These are phyloP conservation scores for Loxodonta africana DNA, from an alignment of 2,113 vertebrate genomes.

Conservation along the genomic window DNA sequence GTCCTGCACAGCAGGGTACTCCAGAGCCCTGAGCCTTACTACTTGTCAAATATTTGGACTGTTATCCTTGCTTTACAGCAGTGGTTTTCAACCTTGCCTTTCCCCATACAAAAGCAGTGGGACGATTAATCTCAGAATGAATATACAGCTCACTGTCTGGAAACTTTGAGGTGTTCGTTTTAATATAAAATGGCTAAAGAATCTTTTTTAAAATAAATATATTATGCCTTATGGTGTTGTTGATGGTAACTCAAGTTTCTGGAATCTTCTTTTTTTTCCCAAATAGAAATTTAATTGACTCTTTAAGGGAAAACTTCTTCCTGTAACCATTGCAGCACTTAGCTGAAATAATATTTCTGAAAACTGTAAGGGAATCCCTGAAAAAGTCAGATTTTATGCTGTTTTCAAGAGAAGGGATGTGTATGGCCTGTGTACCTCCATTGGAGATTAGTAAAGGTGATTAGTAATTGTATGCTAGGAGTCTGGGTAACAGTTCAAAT, in stretches of 20 bases:
- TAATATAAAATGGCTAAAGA: neutral
- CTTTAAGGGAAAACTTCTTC: conserved; percentile 25
- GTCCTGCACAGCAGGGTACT: neutral
- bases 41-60: neutral
- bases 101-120: neutral
- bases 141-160: neutral
- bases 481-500: too few species aligned
- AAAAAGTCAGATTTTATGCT: conserved; percentile 27
- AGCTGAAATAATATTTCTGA: neutral
- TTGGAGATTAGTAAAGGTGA: neutral
- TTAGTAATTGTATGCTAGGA: neutral
- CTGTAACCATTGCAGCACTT: neutral
- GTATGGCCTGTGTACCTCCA: neutral
- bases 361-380: neutral
- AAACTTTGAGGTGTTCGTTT: neutral
- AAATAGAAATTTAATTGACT: conserved; percentile 28
- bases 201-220: neutral
- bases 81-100: neutral
- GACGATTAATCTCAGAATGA: neutral
- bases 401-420: neutral
- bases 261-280: neutral
- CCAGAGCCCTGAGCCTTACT: neutral
- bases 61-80: neutral
- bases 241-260: neutral
- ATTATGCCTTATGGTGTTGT: neutral